Base-by-base conservation (phyloP, 37 sponge, comb jelly and placozoan genomes). In the Ianthella basta region DNA sequence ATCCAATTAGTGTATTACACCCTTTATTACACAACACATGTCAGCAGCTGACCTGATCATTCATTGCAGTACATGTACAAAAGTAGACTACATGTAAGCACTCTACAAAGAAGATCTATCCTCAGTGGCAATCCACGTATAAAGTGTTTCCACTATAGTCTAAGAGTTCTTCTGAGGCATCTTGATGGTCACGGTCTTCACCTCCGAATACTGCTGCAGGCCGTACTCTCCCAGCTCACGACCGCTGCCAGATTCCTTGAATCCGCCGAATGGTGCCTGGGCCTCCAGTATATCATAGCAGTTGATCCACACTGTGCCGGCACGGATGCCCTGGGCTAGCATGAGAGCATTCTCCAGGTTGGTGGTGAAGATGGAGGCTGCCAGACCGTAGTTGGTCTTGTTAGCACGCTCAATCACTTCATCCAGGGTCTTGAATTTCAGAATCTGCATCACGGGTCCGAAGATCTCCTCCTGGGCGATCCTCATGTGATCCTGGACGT, bases 371-470 rank as follows among this genome's bases (percentile, higher is more conserved):
- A 98, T 92, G n/a, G 94, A 72, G 20, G 99, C 99, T 19, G 99
- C 99, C 33, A 98, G 89, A 34, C 99, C 99, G 79, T 92, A 98
- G 10, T 60, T 83, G 50, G 95, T 91, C 53, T 87, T 85, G 89
- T 98, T 98, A 60, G 97, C 97, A 56, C 99, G 89, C 64, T 88
- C 89, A 61, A 98, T 94, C 61, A 98, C 95, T 66, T 98, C 99
- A 20, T 96, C 99, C 0, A 94, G 66, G 19, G 89, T 94, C 80
- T 92, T 94, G 90, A 98, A 98, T 55, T 96, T 94, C 79, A 94
- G 82, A 54, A 98, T 98, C 83, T 96, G 99, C 99, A 96, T 96
- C 55, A 98, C 99, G n/a, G 99, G 99, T 15, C 99, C 99, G 83
- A 98, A 98, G 61, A 98, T 98, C 92, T 98, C 99, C 65, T 98